A percentile compares a stretch with the other conserved stretches of the same genome.
Evolutionary conservation across 2,888 invertebrate species (phyloP).

Genomic region (Calameuta idolon): DNA sequence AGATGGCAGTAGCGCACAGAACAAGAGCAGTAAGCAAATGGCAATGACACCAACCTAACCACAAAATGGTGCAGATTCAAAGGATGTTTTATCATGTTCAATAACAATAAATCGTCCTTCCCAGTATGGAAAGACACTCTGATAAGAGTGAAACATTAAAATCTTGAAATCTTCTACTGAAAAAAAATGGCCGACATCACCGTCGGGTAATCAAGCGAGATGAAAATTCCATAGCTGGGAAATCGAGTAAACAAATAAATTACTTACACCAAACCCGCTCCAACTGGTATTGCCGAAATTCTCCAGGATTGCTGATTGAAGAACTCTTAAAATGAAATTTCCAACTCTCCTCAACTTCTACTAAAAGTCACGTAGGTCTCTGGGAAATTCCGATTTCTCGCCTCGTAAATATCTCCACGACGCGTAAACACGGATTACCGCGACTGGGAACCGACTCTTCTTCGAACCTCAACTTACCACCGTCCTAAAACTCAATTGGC

Average conservation of each 20-base stretch:
- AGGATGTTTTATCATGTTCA: neutral
- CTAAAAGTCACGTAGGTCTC: neutral
- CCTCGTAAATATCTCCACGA: neutral
- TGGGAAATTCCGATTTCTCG: neutral
- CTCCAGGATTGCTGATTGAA: neutral
- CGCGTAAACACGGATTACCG: neutral
- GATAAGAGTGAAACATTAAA: neutral
- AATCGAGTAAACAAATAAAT: neutral
- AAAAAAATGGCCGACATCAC: neutral
- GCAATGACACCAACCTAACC: neutral
- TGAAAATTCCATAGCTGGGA: neutral
- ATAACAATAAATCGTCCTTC: neutral
- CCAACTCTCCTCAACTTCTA: neutral
- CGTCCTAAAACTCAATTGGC: neutral
- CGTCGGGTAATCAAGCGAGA: neutral
- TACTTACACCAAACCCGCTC: neutral
- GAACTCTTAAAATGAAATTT: neutral
- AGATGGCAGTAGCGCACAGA: neutral
- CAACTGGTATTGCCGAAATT: neutral
- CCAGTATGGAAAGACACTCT: neutral
- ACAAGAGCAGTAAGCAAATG: neutral
- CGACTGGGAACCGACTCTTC: neutral
- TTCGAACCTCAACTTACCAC: neutral
- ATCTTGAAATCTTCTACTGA: neutral
- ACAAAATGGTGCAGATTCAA: neutral